Evolutionary conservation across 2,113 vertebrate genomes (phyloP).

Genomic region (Mormyrus iriodes): DNA sequence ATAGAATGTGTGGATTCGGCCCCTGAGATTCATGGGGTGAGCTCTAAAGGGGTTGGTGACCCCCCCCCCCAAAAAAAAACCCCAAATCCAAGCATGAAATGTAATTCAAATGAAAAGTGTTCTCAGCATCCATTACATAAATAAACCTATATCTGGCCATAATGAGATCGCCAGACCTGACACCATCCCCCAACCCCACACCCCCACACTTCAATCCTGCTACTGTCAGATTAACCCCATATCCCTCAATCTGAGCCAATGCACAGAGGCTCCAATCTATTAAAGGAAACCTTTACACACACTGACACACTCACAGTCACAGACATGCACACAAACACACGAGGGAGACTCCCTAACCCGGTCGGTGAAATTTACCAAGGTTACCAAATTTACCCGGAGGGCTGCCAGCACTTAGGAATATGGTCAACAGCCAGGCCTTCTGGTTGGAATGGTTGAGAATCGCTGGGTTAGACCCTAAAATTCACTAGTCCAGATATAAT

Average conservation of each 20-base stretch:
- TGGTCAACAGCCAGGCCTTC: not conserved
- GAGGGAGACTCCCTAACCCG: not conserved
- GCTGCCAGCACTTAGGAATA: not conserved
- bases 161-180: not conserved
- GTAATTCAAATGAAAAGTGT: not conserved
- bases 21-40: not conserved
- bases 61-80: not conserved
- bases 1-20: not conserved
- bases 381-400: not conserved
- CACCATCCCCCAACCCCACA: not conserved
- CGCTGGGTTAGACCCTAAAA: not conserved
- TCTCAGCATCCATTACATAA: not conserved
- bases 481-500: not conserved
- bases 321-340: not conserved
- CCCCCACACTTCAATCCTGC: not conserved
- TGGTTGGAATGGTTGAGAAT: not conserved
- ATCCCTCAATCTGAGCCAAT: not conserved
- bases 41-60: not conserved
- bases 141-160: not conserved
- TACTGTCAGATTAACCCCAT: not conserved
- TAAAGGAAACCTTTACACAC: not conserved
- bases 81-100: not conserved
- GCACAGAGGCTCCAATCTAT: not conserved
- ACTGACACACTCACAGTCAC: not conserved
- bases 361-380: not conserved